These are phyloP conservation scores for Odontothrips loti DNA, from an alignment of 2,888 invertebrate genomes.

Conservation along the genomic window DNA sequence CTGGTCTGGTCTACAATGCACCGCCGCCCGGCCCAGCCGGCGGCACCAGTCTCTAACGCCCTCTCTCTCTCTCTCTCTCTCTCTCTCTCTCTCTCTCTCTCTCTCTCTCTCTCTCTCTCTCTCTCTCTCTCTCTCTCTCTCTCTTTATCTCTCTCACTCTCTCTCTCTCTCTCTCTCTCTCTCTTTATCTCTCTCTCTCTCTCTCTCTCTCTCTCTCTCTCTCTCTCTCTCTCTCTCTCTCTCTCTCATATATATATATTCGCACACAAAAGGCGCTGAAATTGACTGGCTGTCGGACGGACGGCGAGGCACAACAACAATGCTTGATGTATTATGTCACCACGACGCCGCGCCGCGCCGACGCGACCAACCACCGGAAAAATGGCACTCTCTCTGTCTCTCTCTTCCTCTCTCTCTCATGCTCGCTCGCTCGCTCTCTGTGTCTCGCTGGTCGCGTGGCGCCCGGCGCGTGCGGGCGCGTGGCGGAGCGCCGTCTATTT, in stretches of 20 bases:
- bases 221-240: too few species aligned
- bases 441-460: constrained; percentile 31
- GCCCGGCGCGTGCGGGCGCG: constrained; percentile 30
- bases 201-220: too few species aligned
- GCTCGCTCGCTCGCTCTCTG: background rate
- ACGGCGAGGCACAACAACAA: background rate
- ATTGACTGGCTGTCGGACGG: background rate
- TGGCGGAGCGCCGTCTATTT: constrained; percentile 11
- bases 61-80: too few species aligned
- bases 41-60: too few species aligned
- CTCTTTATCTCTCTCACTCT: too few species aligned
- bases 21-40: too few species aligned
- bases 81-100: too few species aligned
- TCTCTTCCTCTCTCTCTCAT: background rate
- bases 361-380: constrained; percentile 12
- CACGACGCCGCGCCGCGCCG: background rate
- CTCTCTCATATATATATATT: background rate
- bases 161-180: too few species aligned
- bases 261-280: constrained; percentile 10
- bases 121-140: too few species aligned
- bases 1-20: background rate
- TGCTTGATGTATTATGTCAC: constrained; percentile 24
- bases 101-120: too few species aligned
- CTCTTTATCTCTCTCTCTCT: too few species aligned
- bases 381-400: background rate